These are phyloP conservation scores for Ramazzottius varieornatus DNA, from an alignment of 2,888 invertebrate species.

Conservation along the genomic window DNA sequence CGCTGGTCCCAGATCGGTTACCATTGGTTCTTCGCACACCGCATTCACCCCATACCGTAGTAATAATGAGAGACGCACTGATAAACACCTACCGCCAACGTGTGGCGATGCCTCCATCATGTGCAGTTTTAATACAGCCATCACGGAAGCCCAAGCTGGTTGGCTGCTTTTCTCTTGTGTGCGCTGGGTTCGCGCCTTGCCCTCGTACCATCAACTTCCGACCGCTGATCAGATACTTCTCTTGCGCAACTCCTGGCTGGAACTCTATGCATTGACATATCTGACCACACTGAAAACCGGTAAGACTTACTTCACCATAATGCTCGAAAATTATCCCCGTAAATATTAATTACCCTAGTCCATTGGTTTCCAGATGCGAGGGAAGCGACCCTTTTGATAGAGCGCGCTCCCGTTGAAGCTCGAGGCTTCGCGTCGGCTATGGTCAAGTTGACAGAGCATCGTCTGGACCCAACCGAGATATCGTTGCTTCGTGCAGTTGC, in stretches of 20 bases:
- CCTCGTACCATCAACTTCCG: constrained; percentile 41
- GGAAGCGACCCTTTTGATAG: too few species aligned
- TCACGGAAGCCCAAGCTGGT: constrained; percentile 27
- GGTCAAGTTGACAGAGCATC: background rate
- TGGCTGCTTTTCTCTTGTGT: constrained; percentile 47
- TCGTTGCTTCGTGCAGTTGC: background rate
- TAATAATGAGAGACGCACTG: background rate
- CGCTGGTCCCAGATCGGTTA: too few species aligned
- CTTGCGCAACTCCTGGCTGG: constrained; percentile 52
- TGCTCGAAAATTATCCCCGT: too few species aligned
- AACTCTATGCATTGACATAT: constrained; percentile 41
- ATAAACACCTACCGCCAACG: background rate
- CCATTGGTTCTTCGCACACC: background rate
- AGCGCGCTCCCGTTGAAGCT: background rate
- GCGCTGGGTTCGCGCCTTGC: constrained; percentile 50
- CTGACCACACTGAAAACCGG: background rate
- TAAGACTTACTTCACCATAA: too few species aligned
- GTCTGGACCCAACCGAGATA: background rate
- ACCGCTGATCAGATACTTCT: constrained; percentile 43
- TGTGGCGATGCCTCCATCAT: background rate
- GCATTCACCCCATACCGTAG: background rate
- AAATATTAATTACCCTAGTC: too few species aligned
- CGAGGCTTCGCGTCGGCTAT: background rate
- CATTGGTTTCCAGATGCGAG: too few species aligned
- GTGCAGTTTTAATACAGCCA: background rate